These are phyloP conservation scores for Brienomyrus longianalis DNA, from an alignment of 2,113 vertebrate genomes.

Conservation along the genomic window DNA sequence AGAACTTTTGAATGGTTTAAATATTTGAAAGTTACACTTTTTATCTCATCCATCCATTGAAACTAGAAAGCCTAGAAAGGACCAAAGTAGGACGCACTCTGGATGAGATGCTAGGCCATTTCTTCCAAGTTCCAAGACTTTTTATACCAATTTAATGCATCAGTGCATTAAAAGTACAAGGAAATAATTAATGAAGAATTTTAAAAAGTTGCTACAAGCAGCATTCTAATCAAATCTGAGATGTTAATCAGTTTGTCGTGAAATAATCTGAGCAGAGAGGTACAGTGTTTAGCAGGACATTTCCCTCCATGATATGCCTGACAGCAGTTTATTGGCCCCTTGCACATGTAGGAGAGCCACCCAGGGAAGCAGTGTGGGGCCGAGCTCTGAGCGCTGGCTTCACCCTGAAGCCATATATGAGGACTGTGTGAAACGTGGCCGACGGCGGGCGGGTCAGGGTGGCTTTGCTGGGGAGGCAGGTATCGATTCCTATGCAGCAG, in stretches of 20 bases:
- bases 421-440: constrained; percentile 47
- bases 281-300: neutral
- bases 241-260: neutral
- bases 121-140: neutral
- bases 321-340: neutral
- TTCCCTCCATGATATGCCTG: neutral
- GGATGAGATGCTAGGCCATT: neutral
- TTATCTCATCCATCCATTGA: neutral
- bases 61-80: neutral
- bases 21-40: neutral
- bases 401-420: constrained; percentile 58
- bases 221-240: neutral
- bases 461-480: constrained; percentile 25
- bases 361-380: neutral
- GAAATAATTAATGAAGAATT: neutral
- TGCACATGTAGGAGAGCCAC: neutral
- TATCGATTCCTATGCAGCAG: constrained; percentile 62
- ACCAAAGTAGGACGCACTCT: neutral
- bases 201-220: neutral
- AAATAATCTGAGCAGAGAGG: neutral
- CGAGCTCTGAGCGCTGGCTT: constrained; percentile 39
- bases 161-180: neutral
- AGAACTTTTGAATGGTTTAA: neutral
- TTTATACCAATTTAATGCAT: neutral
- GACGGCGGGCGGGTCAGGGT: constrained; percentile 22